phyloP scores from a whole-genome alignment of 1,140 invertebrate species.

The Lasioglossum albipes region DNA sequence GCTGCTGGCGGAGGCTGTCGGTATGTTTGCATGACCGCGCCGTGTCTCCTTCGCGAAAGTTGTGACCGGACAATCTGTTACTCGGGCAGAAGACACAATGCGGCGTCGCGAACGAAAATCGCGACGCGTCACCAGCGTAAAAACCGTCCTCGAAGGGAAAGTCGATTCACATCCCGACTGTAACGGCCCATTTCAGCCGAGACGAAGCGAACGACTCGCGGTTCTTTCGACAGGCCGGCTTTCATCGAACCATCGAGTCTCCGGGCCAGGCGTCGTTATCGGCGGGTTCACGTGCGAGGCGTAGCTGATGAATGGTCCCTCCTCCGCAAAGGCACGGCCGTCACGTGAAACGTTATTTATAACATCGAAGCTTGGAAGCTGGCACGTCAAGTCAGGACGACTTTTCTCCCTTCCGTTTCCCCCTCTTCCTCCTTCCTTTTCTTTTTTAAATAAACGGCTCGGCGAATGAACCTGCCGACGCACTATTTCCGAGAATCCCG shows the following conservation, averaged over 20 bases:
- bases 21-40: not conserved
- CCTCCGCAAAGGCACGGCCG: constrained; percentile 62
- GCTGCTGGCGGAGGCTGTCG: too few species aligned
- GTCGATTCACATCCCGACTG: not conserved
- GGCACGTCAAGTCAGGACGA: constrained; percentile 40
- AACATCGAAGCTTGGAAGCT: constrained; percentile 39
- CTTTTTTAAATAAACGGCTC: not conserved
- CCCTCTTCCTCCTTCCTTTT: not conserved
- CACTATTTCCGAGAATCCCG: too few species aligned
- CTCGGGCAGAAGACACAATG: not conserved
- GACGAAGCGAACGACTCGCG: constrained; percentile 28
- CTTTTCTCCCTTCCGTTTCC: not conserved
- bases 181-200: not conserved
- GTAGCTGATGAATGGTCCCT: constrained; percentile 66
- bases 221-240: constrained; percentile 51
- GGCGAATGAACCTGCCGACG: too few species aligned
- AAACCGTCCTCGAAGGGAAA: not conserved
- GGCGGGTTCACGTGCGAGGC: constrained; percentile 52
- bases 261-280: constrained; percentile 60
- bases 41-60: not conserved
- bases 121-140: not conserved
- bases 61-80: not conserved
- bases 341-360: constrained; percentile 71
- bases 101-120: not conserved
- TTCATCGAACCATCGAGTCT: constrained; percentile 53